Percentiles rank a stretch among this genome's conserved stretches.
Evolutionary conservation across 2,797 vertebrate species (phyloP).

Genomic region (Danio tinwini): DNA sequence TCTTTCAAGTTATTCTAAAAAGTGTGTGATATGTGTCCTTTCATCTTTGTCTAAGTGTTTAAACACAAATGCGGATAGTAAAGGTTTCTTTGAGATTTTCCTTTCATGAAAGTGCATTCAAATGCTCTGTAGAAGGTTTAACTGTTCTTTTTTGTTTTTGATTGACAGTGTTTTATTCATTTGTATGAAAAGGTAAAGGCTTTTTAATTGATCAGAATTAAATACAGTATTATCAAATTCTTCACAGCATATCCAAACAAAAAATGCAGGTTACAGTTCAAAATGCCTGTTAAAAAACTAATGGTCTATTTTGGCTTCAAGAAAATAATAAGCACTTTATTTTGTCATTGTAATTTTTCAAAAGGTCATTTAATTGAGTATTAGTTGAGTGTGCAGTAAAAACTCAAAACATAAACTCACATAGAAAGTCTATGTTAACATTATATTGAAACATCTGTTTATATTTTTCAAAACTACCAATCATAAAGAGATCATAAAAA

Average conservation of each 20-base stretch:
- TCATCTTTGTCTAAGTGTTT: constrained; percentile 73
- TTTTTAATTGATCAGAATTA: constrained; percentile 15
- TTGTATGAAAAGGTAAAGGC: constrained; percentile 56
- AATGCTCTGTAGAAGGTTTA: constrained; percentile 64
- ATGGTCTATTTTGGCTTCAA: constrained; percentile 34
- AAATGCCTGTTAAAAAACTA: constrained; percentile 41
- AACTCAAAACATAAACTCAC: too few species aligned
- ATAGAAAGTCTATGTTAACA: too few species aligned
- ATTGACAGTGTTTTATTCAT: constrained; percentile 62
- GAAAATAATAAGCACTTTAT: too few species aligned
- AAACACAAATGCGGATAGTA: constrained; percentile 62
- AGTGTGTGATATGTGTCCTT: constrained; percentile 70
- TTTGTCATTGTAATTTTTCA: too few species aligned
- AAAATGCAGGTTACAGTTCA: constrained; percentile 40
- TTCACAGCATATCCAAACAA: background rate
- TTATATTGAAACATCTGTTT: too few species aligned
- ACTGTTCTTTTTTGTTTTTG: constrained; percentile 68
- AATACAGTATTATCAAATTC: background rate
- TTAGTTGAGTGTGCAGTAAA: too few species aligned
- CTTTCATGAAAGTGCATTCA: constrained; percentile 64
- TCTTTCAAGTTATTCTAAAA: constrained; percentile 72
- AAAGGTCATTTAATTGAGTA: too few species aligned
- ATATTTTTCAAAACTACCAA: too few species aligned
- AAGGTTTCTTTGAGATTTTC: constrained; percentile 69
- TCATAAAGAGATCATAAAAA: too few species aligned